phyloP scores from a whole-genome alignment of 2,888 invertebrate genomes.

The Yponomeuta sedellus region DNA sequence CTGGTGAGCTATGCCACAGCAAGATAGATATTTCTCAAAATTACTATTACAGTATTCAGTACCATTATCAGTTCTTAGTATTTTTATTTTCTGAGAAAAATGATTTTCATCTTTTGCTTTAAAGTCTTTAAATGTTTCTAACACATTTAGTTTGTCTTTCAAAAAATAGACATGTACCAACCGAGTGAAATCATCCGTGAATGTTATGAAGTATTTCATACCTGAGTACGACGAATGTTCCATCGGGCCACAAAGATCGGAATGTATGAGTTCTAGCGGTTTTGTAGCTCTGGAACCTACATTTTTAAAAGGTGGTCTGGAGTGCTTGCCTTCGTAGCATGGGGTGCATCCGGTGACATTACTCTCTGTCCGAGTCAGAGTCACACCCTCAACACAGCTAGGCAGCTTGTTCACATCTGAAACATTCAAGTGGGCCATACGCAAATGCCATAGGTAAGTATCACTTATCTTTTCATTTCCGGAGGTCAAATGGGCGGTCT shows the following conservation, averaged over 20 bases:
- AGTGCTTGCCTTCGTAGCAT: conserved; percentile 25
- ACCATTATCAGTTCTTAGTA: no score
- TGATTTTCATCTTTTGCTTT: no score
- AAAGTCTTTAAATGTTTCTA: no score
- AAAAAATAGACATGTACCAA: no score
- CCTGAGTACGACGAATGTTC: conserved; percentile 23
- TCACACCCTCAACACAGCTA: conserved; percentile 23
- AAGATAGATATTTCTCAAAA: no score
- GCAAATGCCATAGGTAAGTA: conserved; percentile 21
- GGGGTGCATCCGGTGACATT: conserved; percentile 16
- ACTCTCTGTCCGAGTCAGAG: conserved; percentile 9
- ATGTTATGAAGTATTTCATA: no score
- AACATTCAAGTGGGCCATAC: conserved; percentile 27
- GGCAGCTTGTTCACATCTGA: conserved; percentile 24
- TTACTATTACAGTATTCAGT: no score
- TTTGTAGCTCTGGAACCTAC: conserved; percentile 21
- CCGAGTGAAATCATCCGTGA: no score
- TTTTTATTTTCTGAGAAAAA: no score
- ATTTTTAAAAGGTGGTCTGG: conserved; percentile 24
- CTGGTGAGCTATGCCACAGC: no score
- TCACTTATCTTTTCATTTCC: conserved; percentile 10
- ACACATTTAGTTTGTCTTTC: no score
- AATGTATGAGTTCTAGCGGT: conserved; percentile 23
- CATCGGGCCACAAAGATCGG: conserved; percentile 28
- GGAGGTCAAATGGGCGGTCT: conserved; percentile 10